These are phyloP conservation scores for Candidula unifasciata DNA, from an alignment of 2,888 invertebrate genomes.

Conservation along the genomic window DNA sequence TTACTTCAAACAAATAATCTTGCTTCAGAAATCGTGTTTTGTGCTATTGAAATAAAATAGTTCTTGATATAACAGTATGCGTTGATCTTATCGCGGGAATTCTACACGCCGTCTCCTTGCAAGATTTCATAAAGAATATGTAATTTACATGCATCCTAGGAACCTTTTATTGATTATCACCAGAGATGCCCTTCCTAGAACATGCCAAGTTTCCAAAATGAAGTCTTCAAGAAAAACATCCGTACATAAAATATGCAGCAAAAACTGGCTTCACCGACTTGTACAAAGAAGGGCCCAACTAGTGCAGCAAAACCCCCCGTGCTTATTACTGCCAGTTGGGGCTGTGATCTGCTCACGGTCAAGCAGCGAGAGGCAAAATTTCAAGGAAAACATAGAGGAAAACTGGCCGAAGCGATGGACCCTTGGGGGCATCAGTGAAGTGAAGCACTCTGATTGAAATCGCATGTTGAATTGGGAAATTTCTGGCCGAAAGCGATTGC, in stretches of 20 bases:
- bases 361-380: slow-evolving; percentile 15
- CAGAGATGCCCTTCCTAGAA: not conserved
- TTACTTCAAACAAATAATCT: too few relatives aligned
- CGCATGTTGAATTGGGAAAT: slow-evolving; percentile 30
- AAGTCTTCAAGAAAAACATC: not conserved
- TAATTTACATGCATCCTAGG: not conserved
- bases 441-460: slow-evolving; percentile 32
- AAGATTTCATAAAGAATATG: not conserved
- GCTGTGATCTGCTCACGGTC: slow-evolving; percentile 25
- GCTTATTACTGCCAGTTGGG: not conserved
- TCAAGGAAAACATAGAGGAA: not conserved
- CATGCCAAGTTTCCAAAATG: not conserved
- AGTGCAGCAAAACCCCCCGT: not conserved
- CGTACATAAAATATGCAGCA: not conserved
- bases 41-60: too few relatives aligned
- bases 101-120: not conserved
- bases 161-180: not conserved
- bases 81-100: too few relatives aligned
- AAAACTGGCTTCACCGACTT: not conserved
- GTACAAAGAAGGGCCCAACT: not conserved
- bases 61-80: too few relatives aligned
- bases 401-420: slow-evolving; percentile 4
- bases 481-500: not conserved
- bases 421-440: not conserved
- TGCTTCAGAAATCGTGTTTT: too few relatives aligned